A percentile compares a stretch with the other conserved stretches of the same genome.
These are phyloP conservation scores for Centropyge bicolor DNA, from an alignment of 2,797 vertebrate species.

Conservation along the genomic window DNA sequence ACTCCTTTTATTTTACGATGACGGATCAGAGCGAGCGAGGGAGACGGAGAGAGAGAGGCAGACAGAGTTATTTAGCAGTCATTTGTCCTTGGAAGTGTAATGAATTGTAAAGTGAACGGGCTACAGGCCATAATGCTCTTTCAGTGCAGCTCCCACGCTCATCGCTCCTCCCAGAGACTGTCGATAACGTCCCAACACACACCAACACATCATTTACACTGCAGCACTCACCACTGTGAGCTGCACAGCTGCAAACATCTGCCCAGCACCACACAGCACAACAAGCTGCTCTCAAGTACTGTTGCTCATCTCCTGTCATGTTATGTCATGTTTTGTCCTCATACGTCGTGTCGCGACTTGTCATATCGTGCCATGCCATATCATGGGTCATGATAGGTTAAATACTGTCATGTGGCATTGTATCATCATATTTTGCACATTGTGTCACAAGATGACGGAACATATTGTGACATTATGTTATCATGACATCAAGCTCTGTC, in stretches of 20 bases:
- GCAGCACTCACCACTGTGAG: conserved; percentile 36
- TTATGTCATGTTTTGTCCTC: neutral
- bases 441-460: neutral
- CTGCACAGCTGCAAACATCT: conserved; percentile 48
- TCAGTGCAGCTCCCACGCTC: conserved; percentile 68
- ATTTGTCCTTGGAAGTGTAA: conserved; percentile 79
- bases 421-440: neutral
- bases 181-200: conserved; percentile 67
- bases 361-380: neutral
- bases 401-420: neutral
- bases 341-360: neutral
- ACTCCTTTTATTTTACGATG: conserved; percentile 26
- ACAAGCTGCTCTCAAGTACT: neutral
- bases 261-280: neutral
- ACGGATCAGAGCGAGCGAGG: conserved; percentile 37
- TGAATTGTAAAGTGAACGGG: conserved; percentile 80
- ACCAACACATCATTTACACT: conserved; percentile 35
- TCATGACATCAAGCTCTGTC: too few relatives aligned
- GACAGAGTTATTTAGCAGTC: conserved; percentile 60
- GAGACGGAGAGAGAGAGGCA: conserved; percentile 36
- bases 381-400: neutral
- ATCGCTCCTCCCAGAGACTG: conserved; percentile 66
- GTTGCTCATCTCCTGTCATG: neutral
- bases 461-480: too few relatives aligned
- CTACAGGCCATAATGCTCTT: conserved; percentile 79